phyloP scores from a whole-genome alignment of 2,113 vertebrate species.

The Cephalophus harveyi region DNA sequence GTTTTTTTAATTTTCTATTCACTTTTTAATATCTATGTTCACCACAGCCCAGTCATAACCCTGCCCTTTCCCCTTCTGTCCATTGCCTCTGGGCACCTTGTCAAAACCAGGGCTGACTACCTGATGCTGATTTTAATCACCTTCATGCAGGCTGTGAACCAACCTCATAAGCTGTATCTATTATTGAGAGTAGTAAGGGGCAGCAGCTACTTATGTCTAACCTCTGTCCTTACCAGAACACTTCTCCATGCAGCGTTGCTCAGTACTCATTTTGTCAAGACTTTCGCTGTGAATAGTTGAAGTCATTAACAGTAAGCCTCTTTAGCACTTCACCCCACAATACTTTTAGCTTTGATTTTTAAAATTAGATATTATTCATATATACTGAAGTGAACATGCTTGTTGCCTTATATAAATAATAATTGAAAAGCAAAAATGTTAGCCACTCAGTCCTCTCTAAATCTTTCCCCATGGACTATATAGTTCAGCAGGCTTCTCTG shows the following conservation, averaged over 20 bases:
- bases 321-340: not conserved
- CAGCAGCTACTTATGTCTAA: slow-evolving; percentile 27
- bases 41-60: not conserved
- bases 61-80: not conserved
- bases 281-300: not conserved
- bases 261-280: not conserved
- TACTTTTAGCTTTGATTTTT: not conserved
- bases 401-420: not conserved
- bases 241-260: not conserved
- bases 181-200: slow-evolving; percentile 39
- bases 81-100: not conserved
- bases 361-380: not conserved
- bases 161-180: slow-evolving; percentile 31
- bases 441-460: not conserved
- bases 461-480: not conserved
- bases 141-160: slow-evolving; percentile 37
- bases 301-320: not conserved
- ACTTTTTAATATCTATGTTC: not conserved
- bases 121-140: slow-evolving; percentile 45
- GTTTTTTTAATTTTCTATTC: not conserved
- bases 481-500: not conserved
- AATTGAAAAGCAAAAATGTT: not conserved
- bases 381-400: not conserved
- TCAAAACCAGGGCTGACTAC: slow-evolving; percentile 8
- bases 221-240: slow-evolving; percentile 45